Evolutionary conservation across 2,888 invertebrate species (phyloP).

Genomic region (Acleris cristana): DNA sequence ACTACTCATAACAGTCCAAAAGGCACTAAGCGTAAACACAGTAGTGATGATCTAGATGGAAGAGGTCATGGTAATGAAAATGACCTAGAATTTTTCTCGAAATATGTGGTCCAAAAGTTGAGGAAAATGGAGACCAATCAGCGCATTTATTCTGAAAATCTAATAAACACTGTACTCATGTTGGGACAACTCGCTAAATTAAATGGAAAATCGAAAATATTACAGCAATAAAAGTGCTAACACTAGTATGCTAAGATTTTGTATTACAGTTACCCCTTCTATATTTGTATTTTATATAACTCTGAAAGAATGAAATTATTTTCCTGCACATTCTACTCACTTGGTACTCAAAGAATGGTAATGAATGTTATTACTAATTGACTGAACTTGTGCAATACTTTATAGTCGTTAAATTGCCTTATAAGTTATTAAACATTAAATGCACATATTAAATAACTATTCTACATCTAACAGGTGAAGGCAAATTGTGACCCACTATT

Average conservation of each 20-base stretch:
- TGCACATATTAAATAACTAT: neutral
- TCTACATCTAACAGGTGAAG: neutral
- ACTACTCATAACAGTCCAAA: slow-evolving; percentile 54
- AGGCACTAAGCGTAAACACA: slow-evolving; percentile 60
- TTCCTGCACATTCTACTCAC: neutral
- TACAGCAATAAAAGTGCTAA: slow-evolving; percentile 23
- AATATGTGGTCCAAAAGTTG: slow-evolving; percentile 77
- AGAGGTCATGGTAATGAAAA: slow-evolving; percentile 62
- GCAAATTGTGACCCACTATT: neutral
- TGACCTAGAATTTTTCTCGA: slow-evolving; percentile 78
- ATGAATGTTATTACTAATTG: slow-evolving; percentile 6
- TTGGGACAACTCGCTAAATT: slow-evolving; percentile 73
- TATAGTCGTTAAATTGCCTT: neutral
- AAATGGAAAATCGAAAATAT: slow-evolving; percentile 74
- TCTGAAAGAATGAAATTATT: slow-evolving; percentile 12
- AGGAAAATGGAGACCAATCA: slow-evolving; percentile 79
- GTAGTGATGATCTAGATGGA: slow-evolving; percentile 51
- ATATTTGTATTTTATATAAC: slow-evolving; percentile 7
- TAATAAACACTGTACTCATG: slow-evolving; percentile 80
- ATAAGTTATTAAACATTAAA: neutral
- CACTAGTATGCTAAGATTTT: neutral
- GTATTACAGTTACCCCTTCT: slow-evolving; percentile 22
- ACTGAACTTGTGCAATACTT: slow-evolving; percentile 35
- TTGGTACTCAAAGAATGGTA: slow-evolving; percentile 15
- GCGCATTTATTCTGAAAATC: slow-evolving; percentile 77